Base-by-base conservation (phyloP, 2,797 vertebrate genomes). In the Lacerta viridis region DNA sequence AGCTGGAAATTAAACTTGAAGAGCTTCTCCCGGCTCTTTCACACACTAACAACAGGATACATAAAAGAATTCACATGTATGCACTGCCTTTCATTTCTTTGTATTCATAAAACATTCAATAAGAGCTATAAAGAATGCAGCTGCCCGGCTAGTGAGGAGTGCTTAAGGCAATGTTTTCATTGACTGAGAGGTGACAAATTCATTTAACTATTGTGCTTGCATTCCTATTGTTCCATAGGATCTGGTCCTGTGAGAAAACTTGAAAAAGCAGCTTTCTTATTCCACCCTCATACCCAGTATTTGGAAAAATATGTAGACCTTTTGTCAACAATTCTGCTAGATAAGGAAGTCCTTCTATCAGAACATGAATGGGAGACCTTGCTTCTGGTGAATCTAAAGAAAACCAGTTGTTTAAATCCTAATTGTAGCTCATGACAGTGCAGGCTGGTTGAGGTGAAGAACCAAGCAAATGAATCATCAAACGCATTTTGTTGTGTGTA, bases 161-260 rank as follows among this genome's bases (percentile, higher is more conserved):
- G 7, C 78, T 61, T 25, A 64, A 66, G 43, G n/a, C 27, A 10
- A 7, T 13, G 71, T 79, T 79, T 88, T 39, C 2, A 43, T 85
- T 86, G 33, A 64, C 18, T 80, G n/a, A 86, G n/a, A 84, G 61
- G 46, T 1, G 50, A 83, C n/a, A 80, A 23, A 55, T 27, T 68
- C 20, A 79, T 76, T 68, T 11, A 3, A 41, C 50, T 64, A 69
- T 41, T 36, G 23, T 78, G 61, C 41, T 78, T 39, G 13, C 18
- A 75, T 91, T 75, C 89, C 46, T 81, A 39, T 61, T 89, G 41
- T 88, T 89, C 43, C 59, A 50, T 20, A 33, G 69, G 71, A 69
- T 43, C 50, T 9, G 13, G 33, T 27, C 64, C 7, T n/a, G 18
- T 61, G 36, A 74, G 72, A 59, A 87, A 90, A 20, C n/a, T 71